Percentiles rank a stretch among this genome's conserved stretches.
These are phyloP conservation scores for Caloenas nicobarica DNA, from an alignment of 2,113 vertebrate genomes.

Conservation along the genomic window DNA sequence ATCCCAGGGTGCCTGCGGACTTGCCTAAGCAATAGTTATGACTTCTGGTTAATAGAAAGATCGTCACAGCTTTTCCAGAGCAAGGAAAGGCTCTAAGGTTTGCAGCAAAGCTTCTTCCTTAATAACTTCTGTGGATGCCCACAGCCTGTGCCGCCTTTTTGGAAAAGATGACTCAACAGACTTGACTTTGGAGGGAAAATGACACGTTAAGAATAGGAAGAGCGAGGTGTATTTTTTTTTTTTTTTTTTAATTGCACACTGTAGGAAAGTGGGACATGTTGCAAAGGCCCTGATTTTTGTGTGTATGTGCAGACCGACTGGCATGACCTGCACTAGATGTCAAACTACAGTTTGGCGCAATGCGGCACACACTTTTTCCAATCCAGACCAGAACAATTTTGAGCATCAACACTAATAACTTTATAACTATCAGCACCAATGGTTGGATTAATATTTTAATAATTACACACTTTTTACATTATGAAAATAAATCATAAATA, in stretches of 20 bases:
- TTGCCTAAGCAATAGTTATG: background rate
- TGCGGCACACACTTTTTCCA: background rate
- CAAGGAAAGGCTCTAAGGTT: background rate
- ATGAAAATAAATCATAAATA: constrained; percentile 89
- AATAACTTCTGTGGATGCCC: background rate
- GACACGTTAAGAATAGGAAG: background rate
- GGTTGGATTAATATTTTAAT: constrained; percentile 80
- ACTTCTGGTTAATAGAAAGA: background rate
- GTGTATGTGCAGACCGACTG: background rate
- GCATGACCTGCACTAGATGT: background rate
- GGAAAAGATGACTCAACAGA: background rate
- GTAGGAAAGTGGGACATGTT: background rate
- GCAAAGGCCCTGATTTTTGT: background rate
- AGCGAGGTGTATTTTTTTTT: background rate
- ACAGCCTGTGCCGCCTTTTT: background rate
- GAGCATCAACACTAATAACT: constrained; percentile 47
- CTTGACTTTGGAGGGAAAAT: background rate
- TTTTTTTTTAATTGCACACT: no score
- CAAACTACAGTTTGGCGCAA: background rate
- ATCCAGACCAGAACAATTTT: background rate
- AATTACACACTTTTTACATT: constrained; percentile 87
- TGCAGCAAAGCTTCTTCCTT: background rate
- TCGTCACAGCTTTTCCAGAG: background rate
- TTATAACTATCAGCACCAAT: constrained; percentile 65
- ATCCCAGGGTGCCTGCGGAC: background rate